phyloP scores from a whole-genome alignment of 2,113 vertebrate species.

The Trinectes maculatus region DNA sequence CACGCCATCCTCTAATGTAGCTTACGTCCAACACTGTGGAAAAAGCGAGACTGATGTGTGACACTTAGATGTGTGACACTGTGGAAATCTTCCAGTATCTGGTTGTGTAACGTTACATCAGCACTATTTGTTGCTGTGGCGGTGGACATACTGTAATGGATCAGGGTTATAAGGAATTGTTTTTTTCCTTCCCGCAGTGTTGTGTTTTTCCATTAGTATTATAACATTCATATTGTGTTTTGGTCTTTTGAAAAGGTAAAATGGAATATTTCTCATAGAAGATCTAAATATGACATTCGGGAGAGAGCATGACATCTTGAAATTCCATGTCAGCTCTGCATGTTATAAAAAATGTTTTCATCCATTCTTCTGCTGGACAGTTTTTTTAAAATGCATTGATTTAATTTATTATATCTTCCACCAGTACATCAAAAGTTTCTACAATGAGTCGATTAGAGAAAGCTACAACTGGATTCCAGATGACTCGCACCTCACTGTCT shows the following conservation, averaged over 20 bases:
- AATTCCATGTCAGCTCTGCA: background rate
- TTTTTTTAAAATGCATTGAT: background rate
- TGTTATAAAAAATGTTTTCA: background rate
- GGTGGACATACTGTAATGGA: background rate
- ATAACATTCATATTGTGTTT: background rate
- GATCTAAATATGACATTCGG: background rate
- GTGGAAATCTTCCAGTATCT: too few relatives aligned
- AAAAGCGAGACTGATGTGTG: constrained; percentile 19
- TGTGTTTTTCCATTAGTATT: background rate
- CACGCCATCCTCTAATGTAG: background rate
- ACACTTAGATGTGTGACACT: too few relatives aligned
- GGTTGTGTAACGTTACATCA: too few relatives aligned
- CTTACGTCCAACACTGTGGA: background rate
- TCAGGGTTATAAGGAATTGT: too few relatives aligned
- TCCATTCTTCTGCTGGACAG: background rate
- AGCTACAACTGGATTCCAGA: constrained; percentile 68
- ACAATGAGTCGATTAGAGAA: constrained; percentile 81
- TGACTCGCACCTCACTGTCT: constrained; percentile 76
- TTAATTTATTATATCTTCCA: background rate
- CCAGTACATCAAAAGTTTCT: constrained; percentile 91
- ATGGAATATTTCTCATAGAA: background rate
- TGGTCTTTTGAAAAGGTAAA: background rate
- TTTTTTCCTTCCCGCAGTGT: background rate
- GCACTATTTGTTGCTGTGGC: too few relatives aligned
- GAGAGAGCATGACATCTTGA: background rate